Base-by-base conservation (phyloP, 2,113 vertebrate genomes). In the Urocynchramus pylzowi region DNA sequence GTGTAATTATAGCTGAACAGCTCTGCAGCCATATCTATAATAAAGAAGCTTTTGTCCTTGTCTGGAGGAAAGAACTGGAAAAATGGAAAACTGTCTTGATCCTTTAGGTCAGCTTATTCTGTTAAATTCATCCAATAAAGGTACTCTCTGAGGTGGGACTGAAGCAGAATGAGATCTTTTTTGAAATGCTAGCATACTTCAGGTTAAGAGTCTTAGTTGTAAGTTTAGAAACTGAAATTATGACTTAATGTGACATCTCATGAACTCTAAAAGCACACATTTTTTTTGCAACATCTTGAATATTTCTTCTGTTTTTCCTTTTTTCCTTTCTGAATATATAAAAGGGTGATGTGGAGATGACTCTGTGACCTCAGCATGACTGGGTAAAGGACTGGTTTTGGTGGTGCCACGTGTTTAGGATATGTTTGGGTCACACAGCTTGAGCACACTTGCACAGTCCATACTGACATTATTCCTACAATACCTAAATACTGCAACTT, bases 181-280 rank as follows among this genome's bases (percentile, higher is more conserved):
- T 6, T 37, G 11, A 12, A 49, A 75, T 17, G 37, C 5, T 79
- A n/a, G 3, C 8, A n/a, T 49, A 19, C 7, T n/a, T 35, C 18
- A 37, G 45, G n/a, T 41, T 26, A 28, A 52, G 23, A 23, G 30
- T 65, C 19, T 81, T 30, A 33, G 17, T 42, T 1, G 0, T 23
- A 41, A 54, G 3, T 61, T 49, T 28, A 41, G 23, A 68, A 67
- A 45, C 16, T 39, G 30, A 80, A 86, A 85, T 28, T 8, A 13
- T 41, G 16, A 17, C 12, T 50, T 73, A 30, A 47, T 45, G 2
- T 1, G 63, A 10, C 24, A 68, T 17, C 5, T 35, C 33, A 20
- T 5, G 1, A 10, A 22, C 21, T 59, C 12, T 24, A 23, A 64
- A 87, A 35, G 0, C 7, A 39, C 0, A 2, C 0, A 14, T 24